A percentile compares a stretch with the other conserved stretches of the same genome.
These are phyloP conservation scores for Choreutis nemorana DNA, from an alignment of 2,888 invertebrate species.

Conservation along the genomic window DNA sequence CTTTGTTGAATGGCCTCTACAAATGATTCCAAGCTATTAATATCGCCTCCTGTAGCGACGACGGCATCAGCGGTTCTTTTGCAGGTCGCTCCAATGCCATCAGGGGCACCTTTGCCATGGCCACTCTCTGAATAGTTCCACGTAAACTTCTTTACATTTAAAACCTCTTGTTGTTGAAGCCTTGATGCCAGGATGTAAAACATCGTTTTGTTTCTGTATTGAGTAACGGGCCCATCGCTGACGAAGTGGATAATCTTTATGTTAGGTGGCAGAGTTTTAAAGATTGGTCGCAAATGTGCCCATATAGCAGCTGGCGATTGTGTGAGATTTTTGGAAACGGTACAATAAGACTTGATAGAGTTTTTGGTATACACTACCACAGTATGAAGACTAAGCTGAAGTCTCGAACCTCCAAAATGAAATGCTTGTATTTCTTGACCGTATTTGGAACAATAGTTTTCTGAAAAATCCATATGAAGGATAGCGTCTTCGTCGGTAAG, in stretches of 20 bases:
- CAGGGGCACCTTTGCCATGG: conserved; percentile 22
- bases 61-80: conserved; percentile 18
- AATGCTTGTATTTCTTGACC: conserved; percentile 22
- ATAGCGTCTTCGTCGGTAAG: conserved; percentile 6
- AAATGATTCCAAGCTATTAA: too few species aligned
- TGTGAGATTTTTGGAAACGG: conserved; percentile 20
- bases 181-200: conserved; percentile 3
- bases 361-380: conserved; percentile 20
- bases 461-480: conserved; percentile 20
- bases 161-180: neutral
- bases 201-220: conserved; percentile 7
- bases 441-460: conserved; percentile 20
- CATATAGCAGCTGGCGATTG: conserved; percentile 32
- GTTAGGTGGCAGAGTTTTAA: conserved; percentile 5
- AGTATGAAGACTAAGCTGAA: conserved; percentile 26
- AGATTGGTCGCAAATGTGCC: conserved; percentile 25
- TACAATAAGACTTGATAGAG: conserved; percentile 15
- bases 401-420: conserved; percentile 25
- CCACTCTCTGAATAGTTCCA: conserved; percentile 15
- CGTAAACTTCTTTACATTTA: neutral
- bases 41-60: conserved; percentile 7
- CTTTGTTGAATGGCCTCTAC: too few species aligned
- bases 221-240: conserved; percentile 7
- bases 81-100: conserved; percentile 19
- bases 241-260: conserved; percentile 6